Conservation (phyloP, 2,797 vertebrate species). For the Dendrocincla fuliginosa region DNA sequence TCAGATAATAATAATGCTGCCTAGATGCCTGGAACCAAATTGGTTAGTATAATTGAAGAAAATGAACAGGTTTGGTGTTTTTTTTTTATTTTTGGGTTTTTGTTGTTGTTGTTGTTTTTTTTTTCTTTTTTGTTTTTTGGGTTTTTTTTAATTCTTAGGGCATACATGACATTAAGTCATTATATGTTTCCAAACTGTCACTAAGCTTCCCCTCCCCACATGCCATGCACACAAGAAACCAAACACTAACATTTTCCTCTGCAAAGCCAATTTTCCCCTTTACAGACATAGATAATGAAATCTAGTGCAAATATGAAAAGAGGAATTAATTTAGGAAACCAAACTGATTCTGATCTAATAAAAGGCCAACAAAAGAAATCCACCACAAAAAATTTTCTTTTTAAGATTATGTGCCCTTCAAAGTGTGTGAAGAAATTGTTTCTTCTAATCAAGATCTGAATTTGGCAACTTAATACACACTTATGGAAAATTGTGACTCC, state of each 20-base stretch:
- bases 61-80: not conserved
- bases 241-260: not conserved
- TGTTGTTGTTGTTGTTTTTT: no score
- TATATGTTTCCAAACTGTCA: not conserved
- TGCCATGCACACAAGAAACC: not conserved
- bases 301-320: not conserved
- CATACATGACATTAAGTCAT: not conserved
- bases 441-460: not conserved
- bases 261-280: not conserved
- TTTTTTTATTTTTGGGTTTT: no score
- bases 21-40: not conserved
- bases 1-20: not conserved
- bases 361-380: not conserved
- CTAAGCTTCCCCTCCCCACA: not conserved
- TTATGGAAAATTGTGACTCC: not conserved
- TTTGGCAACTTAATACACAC: not conserved
- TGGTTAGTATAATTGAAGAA: not conserved
- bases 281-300: not conserved
- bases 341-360: not conserved
- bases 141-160: not conserved
- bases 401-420: not conserved
- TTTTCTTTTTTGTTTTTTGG: not conserved
- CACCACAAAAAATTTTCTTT: not conserved
- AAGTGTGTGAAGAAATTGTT: not conserved
- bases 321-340: not conserved